A percentile compares a stretch with the other conserved stretches of the same genome.
Conservation (phyloP, 2,888 invertebrate genomes). For the Tubiluchus corallicola region DNA sequence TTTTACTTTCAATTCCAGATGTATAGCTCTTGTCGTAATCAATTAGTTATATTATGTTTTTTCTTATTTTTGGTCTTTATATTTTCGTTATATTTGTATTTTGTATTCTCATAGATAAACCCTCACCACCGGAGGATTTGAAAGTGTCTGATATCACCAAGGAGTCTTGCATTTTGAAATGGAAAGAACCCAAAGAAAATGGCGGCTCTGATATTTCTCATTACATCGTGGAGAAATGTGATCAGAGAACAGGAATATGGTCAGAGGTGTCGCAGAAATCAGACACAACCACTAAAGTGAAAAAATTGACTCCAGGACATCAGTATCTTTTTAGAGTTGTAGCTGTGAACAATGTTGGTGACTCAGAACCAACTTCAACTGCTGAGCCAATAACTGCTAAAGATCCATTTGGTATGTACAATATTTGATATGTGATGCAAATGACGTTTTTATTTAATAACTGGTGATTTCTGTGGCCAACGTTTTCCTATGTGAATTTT, state of each 20-base stretch:
- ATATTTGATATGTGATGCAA: too few relatives aligned
- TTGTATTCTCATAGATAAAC: background rate
- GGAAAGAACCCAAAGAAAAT: conserved; percentile 7
- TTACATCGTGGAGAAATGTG: conserved; percentile 55
- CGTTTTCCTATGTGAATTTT: too few relatives aligned
- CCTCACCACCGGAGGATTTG: background rate
- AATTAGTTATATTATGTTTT: too few relatives aligned
- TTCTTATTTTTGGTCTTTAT: too few relatives aligned
- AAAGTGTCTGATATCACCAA: conserved; percentile 16
- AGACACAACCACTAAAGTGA: conserved; percentile 27
- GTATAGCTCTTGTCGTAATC: too few relatives aligned
- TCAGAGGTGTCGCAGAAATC: conserved; percentile 20
- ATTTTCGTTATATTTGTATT: too few relatives aligned
- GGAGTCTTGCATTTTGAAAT: conserved; percentile 5
- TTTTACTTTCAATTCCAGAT: too few relatives aligned
- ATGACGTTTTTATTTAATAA: too few relatives aligned
- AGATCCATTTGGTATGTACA: conserved; percentile 6
- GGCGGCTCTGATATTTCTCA: conserved; percentile 6
- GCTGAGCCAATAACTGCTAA: background rate
- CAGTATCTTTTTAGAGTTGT: background rate
- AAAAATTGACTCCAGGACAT: conserved; percentile 11
- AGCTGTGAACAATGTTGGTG: background rate
- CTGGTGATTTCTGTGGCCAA: too few relatives aligned
- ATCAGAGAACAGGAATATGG: conserved; percentile 30
- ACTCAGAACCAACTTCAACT: background rate